Base-by-base conservation (phyloP, 92 coral and sea anemone species). In the Actinostola sp. region DNA sequence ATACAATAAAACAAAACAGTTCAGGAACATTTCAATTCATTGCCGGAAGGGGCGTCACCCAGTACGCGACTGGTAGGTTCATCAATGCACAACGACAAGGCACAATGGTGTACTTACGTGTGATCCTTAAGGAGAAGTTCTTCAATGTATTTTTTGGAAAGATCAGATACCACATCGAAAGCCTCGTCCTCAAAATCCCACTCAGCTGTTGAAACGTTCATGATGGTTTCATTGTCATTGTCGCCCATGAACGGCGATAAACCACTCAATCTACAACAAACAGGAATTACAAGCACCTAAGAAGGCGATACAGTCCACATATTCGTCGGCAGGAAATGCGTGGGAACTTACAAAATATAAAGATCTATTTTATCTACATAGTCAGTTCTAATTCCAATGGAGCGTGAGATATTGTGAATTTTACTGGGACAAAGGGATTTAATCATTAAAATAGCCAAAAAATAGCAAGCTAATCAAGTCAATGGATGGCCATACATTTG, bases 161-260 rank as follows among this genome's bases (percentile, higher is more conserved):
- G 72, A 63, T 91, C 97, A 23, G 97, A 91, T 30, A 94, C 95
- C 35, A 83, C 93, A 43, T 94, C 97, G 61, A 94, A 94, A 25
- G 96, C 81, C 60, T 94, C 92, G 68, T 94, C 98, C 48, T 94
- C 98, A 65, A 94, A 94, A 72, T 94, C 98, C 97, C 97, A 91
- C 67, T 94, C 98, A 49, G 93, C 96, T 17, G 66, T 63, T 24
- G 94, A 87, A 23, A 94, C 98, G 63, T 94, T 94, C 78, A 86
- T 89, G 72, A 94, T 94, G 31, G 98, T 94, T 57, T 94, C 98
- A 35, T 82, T 94, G 86, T 94, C 98, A 57, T 94, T 89, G 41
- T 94, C 98, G 43, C 98, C 98, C 98, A 94, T 94, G 64, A 94
- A 94, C 21, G 98, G 98, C 20, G 98, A 94, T 16, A 94, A 79